Base-by-base conservation (phyloP, 2,797 vertebrate species). In the Oreochromis grahami region DNA sequence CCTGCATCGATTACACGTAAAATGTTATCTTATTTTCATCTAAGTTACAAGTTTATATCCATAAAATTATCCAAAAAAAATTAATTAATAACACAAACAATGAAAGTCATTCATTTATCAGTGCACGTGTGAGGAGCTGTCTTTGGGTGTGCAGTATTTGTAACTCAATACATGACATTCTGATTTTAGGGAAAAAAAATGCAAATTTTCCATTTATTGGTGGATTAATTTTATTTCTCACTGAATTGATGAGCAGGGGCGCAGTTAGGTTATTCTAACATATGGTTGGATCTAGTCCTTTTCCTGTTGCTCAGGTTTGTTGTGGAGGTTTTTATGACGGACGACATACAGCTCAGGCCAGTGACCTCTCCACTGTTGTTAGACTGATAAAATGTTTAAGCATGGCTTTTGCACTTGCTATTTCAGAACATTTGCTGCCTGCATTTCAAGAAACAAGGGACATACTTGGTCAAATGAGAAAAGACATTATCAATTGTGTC, bases 301-400 rank as follows among this genome's bases (percentile, higher is more conserved):
- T 29, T 8, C 65, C 48, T 29, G 1, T 72, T 77, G 10, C 8
- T 21, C 17, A 4, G 10, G n/a, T 50, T 9, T 84, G 60, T 72
- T 77, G 45, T 76, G 29, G 60, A 65, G 34, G 60, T 21, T 65
- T 81, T 79, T 78, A 82, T 88, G 70, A 80, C 45, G 11, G 41
- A 82, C 6, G 11, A 48, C 79, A 78, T 83, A 12, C 63, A 13
- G 48, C 45, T 86, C 77, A 48, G 63, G 85, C 86, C 78, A 74
- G 45, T 32, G 34, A 72, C 53, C 5, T 76, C 68, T 68, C 51
- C 79, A 53, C 79, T 41, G 79, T 80, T 65, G 48, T 24, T 41
- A 72, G 80, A 86, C 79, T 50, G 82, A 86, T 86, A 24, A 89
- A 92, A 89, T 51, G 87, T 92, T 41, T 15, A 72, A 84, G 51